Conservation (phyloP, 2,113 vertebrate genomes). For the Promerops cafer region DNA sequence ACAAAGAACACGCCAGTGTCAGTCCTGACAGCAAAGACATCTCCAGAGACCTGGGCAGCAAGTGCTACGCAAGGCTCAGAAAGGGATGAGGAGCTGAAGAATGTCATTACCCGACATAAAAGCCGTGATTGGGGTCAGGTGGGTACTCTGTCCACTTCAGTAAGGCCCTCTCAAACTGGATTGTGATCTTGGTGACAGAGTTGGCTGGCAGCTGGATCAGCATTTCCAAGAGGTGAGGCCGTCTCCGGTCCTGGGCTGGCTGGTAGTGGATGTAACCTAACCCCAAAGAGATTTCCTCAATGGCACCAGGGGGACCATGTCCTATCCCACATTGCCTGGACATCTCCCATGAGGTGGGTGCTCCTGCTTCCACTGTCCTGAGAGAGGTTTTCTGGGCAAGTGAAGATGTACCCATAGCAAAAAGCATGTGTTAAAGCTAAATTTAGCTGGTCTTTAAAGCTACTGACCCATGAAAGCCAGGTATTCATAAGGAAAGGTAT, state of each 20-base stretch:
- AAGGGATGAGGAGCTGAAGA: not conserved
- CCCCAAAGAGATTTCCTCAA: not conserved
- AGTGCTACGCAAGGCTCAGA: not conserved
- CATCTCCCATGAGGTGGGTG: not conserved
- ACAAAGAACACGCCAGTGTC: not conserved
- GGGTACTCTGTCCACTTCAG: slow-evolving; percentile 98
- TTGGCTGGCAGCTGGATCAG: slow-evolving; percentile 92
- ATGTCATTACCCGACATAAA: slow-evolving; percentile 84
- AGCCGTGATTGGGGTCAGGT: slow-evolving; percentile 96
- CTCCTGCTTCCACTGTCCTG: not conserved
- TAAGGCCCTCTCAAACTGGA: slow-evolving; percentile 94
- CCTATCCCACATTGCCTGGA: not conserved
- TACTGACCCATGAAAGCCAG: not conserved
- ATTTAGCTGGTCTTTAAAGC: not conserved
- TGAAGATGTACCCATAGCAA: not conserved
- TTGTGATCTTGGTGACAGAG: slow-evolving; percentile 90
- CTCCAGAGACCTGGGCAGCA: not conserved
- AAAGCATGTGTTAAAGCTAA: not conserved
- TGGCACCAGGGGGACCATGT: not conserved
- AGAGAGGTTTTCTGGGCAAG: not conserved
- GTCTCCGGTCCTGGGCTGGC: slow-evolving; percentile 89
- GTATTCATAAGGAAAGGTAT: not conserved
- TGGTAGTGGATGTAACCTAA: slow-evolving; percentile 97
- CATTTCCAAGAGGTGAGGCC: slow-evolving; percentile 95
- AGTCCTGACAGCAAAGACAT: not conserved